A percentile compares a stretch with the other conserved stretches of the same genome.
Conservation (phyloP, 2,113 vertebrate species). For the Chiloscyllium plagiosum region DNA sequence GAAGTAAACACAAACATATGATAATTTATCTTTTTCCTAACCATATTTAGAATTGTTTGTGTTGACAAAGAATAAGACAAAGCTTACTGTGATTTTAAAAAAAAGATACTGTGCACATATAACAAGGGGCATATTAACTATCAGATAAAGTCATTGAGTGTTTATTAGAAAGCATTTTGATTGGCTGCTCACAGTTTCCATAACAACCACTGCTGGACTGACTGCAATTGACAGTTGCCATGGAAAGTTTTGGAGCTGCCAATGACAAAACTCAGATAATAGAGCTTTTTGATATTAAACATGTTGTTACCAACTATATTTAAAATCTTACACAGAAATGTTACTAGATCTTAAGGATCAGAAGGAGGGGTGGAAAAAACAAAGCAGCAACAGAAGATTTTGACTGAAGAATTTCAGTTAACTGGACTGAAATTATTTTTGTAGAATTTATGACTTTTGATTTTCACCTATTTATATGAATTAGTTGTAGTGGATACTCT, state of each 20-base stretch:
- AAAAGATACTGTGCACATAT: background rate
- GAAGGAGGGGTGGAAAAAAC: background rate
- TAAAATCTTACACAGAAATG: background rate
- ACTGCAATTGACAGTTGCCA: constrained; percentile 14
- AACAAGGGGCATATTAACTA: background rate
- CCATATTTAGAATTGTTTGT: background rate
- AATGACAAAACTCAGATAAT: background rate
- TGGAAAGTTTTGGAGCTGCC: constrained; percentile 1
- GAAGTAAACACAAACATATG: background rate
- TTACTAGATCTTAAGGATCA: background rate
- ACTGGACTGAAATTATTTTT: background rate
- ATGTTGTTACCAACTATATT: background rate
- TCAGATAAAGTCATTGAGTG: background rate
- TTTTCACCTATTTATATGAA: background rate
- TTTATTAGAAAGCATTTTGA: background rate
- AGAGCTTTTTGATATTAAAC: background rate
- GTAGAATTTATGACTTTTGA: background rate
- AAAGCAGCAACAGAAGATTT: background rate
- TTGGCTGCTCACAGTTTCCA: constrained; percentile 10
- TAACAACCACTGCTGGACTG: background rate
- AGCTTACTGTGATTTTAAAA: background rate
- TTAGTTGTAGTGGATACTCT: background rate
- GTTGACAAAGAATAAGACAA: background rate
- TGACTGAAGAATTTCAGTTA: background rate
- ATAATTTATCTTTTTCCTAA: background rate